Conservation (phyloP, 2,888 invertebrate species). For the Cephus rjabovi region DNA sequence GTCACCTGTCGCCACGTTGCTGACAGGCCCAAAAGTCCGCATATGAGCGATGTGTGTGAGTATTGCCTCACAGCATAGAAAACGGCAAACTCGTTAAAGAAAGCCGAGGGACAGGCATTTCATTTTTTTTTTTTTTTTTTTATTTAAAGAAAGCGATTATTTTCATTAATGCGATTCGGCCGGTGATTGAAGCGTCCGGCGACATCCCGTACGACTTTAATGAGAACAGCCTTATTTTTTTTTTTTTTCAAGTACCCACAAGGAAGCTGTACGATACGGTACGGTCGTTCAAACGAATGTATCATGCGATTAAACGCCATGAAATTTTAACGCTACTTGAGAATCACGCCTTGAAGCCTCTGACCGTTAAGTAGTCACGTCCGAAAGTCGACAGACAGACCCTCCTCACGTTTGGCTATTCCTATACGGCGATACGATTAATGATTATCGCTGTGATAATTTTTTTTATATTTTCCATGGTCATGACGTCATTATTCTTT, state of each 20-base stretch:
- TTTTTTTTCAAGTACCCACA: neutral
- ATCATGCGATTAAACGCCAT: neutral
- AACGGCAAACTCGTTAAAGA: neutral
- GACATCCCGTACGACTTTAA: neutral
- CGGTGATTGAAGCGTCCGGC: neutral
- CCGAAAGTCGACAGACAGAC: neutral
- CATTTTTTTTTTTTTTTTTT: neutral
- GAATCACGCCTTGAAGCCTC: neutral
- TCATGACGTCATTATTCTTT: too few species aligned
- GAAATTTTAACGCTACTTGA: neutral
- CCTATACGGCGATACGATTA: neutral
- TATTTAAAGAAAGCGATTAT: neutral
- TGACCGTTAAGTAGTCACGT: neutral
- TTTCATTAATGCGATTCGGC: neutral
- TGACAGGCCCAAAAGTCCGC: neutral
- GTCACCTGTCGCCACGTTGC: neutral
- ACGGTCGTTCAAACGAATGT: conserved; percentile 2
- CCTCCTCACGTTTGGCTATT: neutral
- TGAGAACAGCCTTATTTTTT: neutral
- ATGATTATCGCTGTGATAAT: neutral
- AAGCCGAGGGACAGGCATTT: neutral
- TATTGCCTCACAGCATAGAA: neutral
- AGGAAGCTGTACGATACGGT: neutral
- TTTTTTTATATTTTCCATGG: neutral
- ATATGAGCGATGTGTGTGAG: neutral